Base-by-base conservation (phyloP, 1,140 invertebrate species). In the Antheraea mylitta region DNA sequence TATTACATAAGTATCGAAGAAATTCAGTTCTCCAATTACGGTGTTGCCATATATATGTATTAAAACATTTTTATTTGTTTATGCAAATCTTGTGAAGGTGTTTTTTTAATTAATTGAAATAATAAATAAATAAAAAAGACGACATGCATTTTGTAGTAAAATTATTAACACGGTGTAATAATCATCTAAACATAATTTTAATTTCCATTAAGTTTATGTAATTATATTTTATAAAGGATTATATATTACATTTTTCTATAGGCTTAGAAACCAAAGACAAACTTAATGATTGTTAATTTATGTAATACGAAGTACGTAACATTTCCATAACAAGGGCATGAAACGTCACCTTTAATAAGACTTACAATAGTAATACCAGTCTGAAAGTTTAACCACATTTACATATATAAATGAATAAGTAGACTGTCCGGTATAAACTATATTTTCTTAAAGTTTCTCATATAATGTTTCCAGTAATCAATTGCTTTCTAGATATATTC, bases 81-180 rank as follows among this genome's bases (percentile, higher is more conserved):
- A 53, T 37, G 42, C 13, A 18, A 64, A 18, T 64, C 18, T 64
- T 37, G 13, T 36, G 37, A 11, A 42, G 22, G 37, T 64, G 37
- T 13, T 64, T 37, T 36, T 36, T 37, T 38, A n/a, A 61, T 13
- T n/a, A 6, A 67, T 18, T 30, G 30, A 59, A 67, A 42, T 64
- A 37, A 42, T 69, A 45, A 63, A 53, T 7, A 67, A 48, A 45
- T 38, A 66, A 16, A 5, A 64, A 66, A 48, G 42, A 61, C 9
- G 16, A 53, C 5, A 53, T 16, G 11, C 38, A 53, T 13, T 16
- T 58, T 72, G 38, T 59, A 74, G 63, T 74, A 70, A 71, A 70
- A 74, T 67, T 63, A 74, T 74, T 74, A 74, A 74, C 73, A 74
- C 13, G 61, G 63, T 58, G 58, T 68, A 75, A 72, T 68, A 71